phyloP scores from a whole-genome alignment of 1,140 invertebrate species.

The Macrobrachium nipponense region DNA sequence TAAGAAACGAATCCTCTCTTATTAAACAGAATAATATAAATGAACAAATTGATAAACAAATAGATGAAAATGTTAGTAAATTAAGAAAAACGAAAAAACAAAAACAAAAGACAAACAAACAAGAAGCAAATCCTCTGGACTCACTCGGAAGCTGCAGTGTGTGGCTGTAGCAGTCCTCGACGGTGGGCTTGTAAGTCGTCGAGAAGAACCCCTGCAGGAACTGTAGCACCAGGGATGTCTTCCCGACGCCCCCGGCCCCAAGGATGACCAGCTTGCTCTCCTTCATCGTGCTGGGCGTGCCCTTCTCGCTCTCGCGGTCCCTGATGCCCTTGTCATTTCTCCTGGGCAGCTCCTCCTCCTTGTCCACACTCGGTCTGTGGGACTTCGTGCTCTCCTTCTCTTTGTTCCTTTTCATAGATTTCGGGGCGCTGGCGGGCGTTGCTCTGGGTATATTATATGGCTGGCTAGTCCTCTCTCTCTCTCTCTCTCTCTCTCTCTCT shows the following conservation, averaged over 20 bases:
- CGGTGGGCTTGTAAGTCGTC: constrained; percentile 66
- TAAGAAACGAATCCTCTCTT: too few species aligned
- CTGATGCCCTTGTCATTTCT: not conserved
- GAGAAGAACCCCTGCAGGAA: constrained; percentile 67
- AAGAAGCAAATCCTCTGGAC: too few species aligned
- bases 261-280: constrained; percentile 67
- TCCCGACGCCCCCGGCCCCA: constrained; percentile 67
- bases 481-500: constrained; percentile 11
- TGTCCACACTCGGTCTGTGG: not conserved
- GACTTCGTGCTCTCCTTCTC: constrained; percentile 1
- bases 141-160: constrained; percentile 67
- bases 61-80: too few species aligned
- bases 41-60: too few species aligned
- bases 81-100: too few species aligned
- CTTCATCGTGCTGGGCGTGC: constrained; percentile 39
- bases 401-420: constrained; percentile 28
- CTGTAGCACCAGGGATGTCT: constrained; percentile 67
- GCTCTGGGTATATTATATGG: too few species aligned
- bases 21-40: too few species aligned
- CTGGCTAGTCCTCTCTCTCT: not conserved
- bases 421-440: not conserved
- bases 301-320: not conserved
- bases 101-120: too few species aligned
- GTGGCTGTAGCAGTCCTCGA: constrained; percentile 67
- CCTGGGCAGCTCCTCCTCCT: not conserved